A percentile compares a stretch with the other conserved stretches of the same genome.
Evolutionary conservation across 2,113 vertebrate species (phyloP).

Genomic region (Eptesicus fuscus): DNA sequence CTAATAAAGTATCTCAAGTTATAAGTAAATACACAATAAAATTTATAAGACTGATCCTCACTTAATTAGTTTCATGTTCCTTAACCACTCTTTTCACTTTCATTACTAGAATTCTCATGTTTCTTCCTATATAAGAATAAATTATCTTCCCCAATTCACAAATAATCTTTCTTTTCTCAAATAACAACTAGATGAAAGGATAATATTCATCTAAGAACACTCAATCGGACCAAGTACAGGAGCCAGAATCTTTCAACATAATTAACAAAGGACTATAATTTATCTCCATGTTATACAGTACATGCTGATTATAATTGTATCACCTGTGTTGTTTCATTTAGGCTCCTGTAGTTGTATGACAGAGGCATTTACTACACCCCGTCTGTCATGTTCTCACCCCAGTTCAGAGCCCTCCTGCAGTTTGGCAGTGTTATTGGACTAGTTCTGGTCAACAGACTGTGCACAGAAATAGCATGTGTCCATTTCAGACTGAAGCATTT

Average conservation of each 20-base stretch:
- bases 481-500: not conserved
- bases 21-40: not conserved
- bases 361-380: not conserved
- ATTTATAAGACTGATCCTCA: not conserved
- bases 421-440: not conserved
- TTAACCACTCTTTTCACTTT: not conserved
- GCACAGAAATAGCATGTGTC: not conserved
- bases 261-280: not conserved
- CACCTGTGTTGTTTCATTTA: not conserved
- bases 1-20: not conserved
- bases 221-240: not conserved
- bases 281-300: not conserved
- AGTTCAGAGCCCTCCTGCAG: not conserved
- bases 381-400: not conserved
- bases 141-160: constrained; percentile 8
- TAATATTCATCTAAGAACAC: not conserved
- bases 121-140: not conserved
- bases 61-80: not conserved
- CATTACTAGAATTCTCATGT: not conserved
- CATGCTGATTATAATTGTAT: not conserved
- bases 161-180: not conserved
- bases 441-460: not conserved
- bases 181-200: not conserved
- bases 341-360: not conserved
- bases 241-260: not conserved